A percentile compares a stretch with the other conserved stretches of the same genome.
Conservation (phyloP, 64 coral and sea anemone species). For the Actinia tenebrosa region DNA sequence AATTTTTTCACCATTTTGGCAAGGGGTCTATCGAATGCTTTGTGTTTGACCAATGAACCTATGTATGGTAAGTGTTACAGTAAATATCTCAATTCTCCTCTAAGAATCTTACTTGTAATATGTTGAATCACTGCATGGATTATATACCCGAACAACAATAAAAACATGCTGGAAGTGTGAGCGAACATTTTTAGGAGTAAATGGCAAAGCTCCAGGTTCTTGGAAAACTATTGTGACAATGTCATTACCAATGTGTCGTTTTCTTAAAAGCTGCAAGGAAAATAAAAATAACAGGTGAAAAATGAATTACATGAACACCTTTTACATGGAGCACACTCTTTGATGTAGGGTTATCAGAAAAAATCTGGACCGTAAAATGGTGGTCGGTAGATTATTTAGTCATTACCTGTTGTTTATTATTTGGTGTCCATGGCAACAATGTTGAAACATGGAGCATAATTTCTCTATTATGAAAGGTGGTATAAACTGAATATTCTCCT, state of each 20-base stretch:
- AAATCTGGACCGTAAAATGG: too few relatives aligned
- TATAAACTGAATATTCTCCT: constrained; percentile 86
- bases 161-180: constrained; percentile 99
- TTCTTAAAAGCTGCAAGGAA: constrained; percentile 79
- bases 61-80: too few relatives aligned
- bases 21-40: too few relatives aligned
- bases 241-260: constrained; percentile 97
- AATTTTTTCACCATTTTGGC: too few relatives aligned
- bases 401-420: constrained; percentile 90
- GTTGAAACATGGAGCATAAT: constrained; percentile 99
- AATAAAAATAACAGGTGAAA: not conserved
- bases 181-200: constrained; percentile 94
- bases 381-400: not conserved
- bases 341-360: too few relatives aligned
- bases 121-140: constrained; percentile 81
- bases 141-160: constrained; percentile 89
- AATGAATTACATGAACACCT: too few relatives aligned
- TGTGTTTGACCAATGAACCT: too few relatives aligned
- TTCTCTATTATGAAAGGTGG: constrained; percentile 81
- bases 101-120: constrained; percentile 84
- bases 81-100: not conserved
- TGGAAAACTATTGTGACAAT: constrained; percentile 99
- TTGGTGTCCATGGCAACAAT: constrained; percentile 90
- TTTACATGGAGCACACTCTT: too few relatives aligned
- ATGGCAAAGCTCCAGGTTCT: constrained; percentile 92